Evolutionary conservation across 2,888 invertebrate genomes (phyloP).

Genomic region (Abrostola triplasia): DNA sequence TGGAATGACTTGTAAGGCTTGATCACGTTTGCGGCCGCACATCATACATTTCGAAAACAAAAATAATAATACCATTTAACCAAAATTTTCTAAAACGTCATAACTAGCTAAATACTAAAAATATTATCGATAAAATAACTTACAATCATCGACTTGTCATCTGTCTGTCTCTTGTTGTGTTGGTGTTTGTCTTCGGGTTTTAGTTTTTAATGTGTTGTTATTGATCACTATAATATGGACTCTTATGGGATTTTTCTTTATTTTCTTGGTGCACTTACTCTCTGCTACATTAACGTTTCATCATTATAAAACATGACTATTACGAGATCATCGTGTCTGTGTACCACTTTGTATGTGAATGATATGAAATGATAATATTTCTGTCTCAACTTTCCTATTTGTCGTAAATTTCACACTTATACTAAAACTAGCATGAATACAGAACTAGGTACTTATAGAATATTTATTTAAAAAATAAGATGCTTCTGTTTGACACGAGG

Average conservation of each 20-base stretch:
- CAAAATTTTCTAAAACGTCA: slow-evolving; percentile 61
- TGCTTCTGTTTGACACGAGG: too few relatives aligned
- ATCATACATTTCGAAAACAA: slow-evolving; percentile 61
- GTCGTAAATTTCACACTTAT: neutral
- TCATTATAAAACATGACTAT: slow-evolving; percentile 13
- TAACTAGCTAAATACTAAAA: slow-evolving; percentile 55
- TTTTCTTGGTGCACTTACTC: slow-evolving; percentile 17
- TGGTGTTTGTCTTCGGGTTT: slow-evolving; percentile 55
- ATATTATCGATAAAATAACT: slow-evolving; percentile 66
- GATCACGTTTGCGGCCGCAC: slow-evolving; percentile 64
- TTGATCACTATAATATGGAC: slow-evolving; percentile 10
- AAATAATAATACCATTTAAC: slow-evolving; percentile 59
- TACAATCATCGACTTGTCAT: slow-evolving; percentile 83
- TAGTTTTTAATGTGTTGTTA: slow-evolving; percentile 14
- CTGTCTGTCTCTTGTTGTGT: slow-evolving; percentile 58
- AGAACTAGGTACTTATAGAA: neutral
- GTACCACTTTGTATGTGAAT: slow-evolving; percentile 20
- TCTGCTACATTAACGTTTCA: slow-evolving; percentile 26
- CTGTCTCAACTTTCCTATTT: neutral
- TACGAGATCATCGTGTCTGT: slow-evolving; percentile 28
- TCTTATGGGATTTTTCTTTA: slow-evolving; percentile 30
- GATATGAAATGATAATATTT: slow-evolving; percentile 20
- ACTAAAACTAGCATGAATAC: neutral
- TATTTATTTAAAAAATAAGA: too few relatives aligned
- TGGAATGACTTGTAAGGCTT: slow-evolving; percentile 80